These are phyloP conservation scores for Belgica antarctica DNA, from an alignment of 2,888 invertebrate species.

Conservation along the genomic window DNA sequence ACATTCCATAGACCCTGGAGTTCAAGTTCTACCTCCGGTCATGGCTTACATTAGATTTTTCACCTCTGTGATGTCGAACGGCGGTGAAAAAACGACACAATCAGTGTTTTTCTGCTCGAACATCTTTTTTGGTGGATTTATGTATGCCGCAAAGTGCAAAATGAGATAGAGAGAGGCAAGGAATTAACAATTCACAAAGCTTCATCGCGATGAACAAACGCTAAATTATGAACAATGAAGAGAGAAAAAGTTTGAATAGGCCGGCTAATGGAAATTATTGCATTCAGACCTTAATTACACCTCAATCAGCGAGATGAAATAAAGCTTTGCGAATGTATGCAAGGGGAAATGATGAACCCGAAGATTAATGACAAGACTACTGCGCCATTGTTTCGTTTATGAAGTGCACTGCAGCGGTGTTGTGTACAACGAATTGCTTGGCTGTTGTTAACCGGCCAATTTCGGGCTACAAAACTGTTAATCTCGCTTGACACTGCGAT, in stretches of 20 bases:
- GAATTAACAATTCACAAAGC: not conserved
- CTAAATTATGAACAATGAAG: not conserved
- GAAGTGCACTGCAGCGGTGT: too few species aligned
- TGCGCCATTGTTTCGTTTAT: constrained; percentile 9
- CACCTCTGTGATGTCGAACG: too few species aligned
- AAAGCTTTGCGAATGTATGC: not conserved
- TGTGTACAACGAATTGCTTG: constrained; percentile 12
- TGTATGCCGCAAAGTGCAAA: not conserved
- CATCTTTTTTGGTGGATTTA: too few species aligned
- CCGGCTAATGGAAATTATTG: not conserved
- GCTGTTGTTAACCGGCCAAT: too few species aligned
- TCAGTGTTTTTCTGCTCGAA: too few species aligned
- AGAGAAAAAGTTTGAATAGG: not conserved
- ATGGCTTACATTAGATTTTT: too few species aligned
- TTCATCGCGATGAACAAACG: not conserved
- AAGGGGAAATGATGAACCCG: constrained; percentile 32
- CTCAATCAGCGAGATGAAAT: not conserved
- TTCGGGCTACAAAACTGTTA: too few species aligned
- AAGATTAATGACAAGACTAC: constrained; percentile 41
- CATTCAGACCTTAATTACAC: constrained; percentile 11
- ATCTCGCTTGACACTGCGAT: too few species aligned
- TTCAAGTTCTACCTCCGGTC: too few species aligned
- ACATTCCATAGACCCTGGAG: too few species aligned
- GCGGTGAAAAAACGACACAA: too few species aligned
- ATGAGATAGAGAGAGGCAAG: too few species aligned